Percentiles rank a stretch among this genome's conserved stretches.
Evolutionary conservation across 2,888 invertebrate genomes (phyloP).

Genomic region (Ophion ventricosus): DNA sequence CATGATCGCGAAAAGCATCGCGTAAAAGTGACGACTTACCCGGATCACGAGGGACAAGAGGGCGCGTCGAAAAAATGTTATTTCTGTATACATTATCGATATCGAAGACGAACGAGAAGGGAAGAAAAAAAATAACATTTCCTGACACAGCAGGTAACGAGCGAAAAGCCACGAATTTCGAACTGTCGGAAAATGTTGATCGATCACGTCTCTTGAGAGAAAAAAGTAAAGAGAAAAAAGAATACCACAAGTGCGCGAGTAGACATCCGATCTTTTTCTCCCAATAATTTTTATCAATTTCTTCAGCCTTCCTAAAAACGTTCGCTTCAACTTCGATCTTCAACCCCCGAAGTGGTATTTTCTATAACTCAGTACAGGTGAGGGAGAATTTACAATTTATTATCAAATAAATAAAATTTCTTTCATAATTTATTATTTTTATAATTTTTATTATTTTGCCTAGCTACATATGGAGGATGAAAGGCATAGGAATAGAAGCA

Average conservation of each 20-base stretch:
- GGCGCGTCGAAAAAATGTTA: slow-evolving; percentile 46
- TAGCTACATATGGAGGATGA: too few relatives aligned
- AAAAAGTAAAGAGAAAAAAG: not conserved
- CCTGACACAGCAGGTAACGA: not conserved
- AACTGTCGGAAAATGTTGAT: slow-evolving; percentile 42
- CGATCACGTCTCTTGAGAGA: slow-evolving; percentile 31
- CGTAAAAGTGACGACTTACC: not conserved
- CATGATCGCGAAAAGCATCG: slow-evolving; percentile 16
- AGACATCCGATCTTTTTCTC: not conserved
- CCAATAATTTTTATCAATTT: not conserved
- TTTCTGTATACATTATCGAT: slow-evolving; percentile 59
- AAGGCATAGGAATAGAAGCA: too few relatives aligned
- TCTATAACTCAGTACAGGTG: too few relatives aligned
- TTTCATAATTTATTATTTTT: too few relatives aligned
- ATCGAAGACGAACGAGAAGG: not conserved
- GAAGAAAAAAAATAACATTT: not conserved
- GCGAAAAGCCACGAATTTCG: not conserved
- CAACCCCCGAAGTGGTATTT: too few relatives aligned
- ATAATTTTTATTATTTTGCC: too few relatives aligned
- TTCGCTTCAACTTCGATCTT: too few relatives aligned
- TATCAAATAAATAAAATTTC: too few relatives aligned
- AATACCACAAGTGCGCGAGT: not conserved
- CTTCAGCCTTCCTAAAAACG: not conserved
- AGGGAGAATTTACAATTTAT: too few relatives aligned
- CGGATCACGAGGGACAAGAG: slow-evolving; percentile 7